Evolutionary conservation across 2,113 vertebrate species (phyloP).

Genomic region (Rhombomys opimus): DNA sequence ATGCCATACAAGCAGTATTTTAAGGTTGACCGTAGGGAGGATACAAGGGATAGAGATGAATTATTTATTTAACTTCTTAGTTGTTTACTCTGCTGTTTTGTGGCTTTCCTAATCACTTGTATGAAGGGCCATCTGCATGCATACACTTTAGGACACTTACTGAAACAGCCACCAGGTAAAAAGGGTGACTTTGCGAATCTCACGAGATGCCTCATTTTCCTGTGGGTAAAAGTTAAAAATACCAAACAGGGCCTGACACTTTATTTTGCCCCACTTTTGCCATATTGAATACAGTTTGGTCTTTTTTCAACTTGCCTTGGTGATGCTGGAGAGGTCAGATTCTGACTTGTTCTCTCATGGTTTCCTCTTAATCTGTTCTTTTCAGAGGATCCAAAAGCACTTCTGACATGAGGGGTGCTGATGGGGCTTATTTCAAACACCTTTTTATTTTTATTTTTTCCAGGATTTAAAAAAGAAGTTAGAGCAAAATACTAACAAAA

Average conservation of each 20-base stretch:
- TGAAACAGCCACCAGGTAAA: slow-evolving; percentile 8
- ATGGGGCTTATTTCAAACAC: slow-evolving; percentile 78
- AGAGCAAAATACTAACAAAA: neutral
- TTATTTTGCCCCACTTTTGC: slow-evolving; percentile 76
- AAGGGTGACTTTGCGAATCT: slow-evolving; percentile 65
- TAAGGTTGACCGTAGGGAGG: slow-evolving; percentile 69
- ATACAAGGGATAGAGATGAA: neutral
- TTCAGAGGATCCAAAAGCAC: slow-evolving; percentile 82
- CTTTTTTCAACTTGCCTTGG: slow-evolving; percentile 74
- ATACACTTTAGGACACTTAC: neutral
- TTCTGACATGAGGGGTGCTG: slow-evolving; percentile 84
- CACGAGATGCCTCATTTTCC: slow-evolving; percentile 62
- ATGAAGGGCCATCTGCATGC: accelerated
- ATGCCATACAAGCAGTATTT: slow-evolving; percentile 81
- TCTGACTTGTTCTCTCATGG: slow-evolving; percentile 78
- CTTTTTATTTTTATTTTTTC: slow-evolving; percentile 77
- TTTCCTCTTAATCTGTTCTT: slow-evolving; percentile 81
- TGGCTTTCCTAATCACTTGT: slow-evolving; percentile 41
- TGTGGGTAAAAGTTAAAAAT: slow-evolving; percentile 73
- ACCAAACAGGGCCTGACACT: slow-evolving; percentile 56
- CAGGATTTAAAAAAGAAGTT: slow-evolving; percentile 69
- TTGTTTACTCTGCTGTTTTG: slow-evolving; percentile 55
- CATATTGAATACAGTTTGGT: slow-evolving; percentile 67
- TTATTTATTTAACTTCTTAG: slow-evolving; percentile 80
- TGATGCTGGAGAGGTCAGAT: slow-evolving; percentile 83